Evolutionary conservation across 2,113 vertebrate genomes (phyloP).

Genomic region (Condylura cristata): DNA sequence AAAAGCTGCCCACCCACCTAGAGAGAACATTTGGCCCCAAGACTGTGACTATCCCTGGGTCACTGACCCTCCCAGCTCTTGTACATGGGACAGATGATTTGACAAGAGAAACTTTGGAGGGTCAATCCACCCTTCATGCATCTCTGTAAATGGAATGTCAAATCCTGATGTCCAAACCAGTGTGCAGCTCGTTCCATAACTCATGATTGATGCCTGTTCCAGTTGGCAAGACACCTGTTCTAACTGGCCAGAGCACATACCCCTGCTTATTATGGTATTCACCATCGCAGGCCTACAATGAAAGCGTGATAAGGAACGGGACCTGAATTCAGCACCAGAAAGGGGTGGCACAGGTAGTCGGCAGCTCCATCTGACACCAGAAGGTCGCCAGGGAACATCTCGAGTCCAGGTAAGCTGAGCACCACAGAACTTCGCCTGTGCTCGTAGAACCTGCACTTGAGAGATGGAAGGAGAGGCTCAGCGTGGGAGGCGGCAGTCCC

Average conservation of each 20-base stretch:
- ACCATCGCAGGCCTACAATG: neutral
- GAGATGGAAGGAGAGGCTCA: neutral
- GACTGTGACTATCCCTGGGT: rapidly evolving
- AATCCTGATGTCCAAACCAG: neutral
- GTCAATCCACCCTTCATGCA: neutral
- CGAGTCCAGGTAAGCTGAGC: slow-evolving; percentile 89
- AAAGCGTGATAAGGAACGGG: neutral
- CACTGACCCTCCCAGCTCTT: neutral
- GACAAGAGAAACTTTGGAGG: neutral
- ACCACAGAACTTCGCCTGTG: slow-evolving; percentile 91
- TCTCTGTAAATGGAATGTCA: neutral
- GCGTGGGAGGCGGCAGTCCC: neutral
- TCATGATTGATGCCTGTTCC: neutral
- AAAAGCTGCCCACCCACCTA: neutral
- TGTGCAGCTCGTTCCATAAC: neutral
- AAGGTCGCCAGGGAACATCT: slow-evolving; percentile 94
- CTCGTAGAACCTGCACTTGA: slow-evolving; percentile 55
- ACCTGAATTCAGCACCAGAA: slow-evolving; percentile 81
- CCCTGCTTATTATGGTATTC: neutral
- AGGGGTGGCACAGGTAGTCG: slow-evolving; percentile 85
- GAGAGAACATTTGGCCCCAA: neutral
- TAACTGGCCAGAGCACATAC: neutral
- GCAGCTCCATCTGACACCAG: slow-evolving; percentile 89
- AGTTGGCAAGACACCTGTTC: neutral
- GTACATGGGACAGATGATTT: neutral